These are phyloP conservation scores for Cephus runcator DNA, from an alignment of 2,888 invertebrate genomes.

Conservation along the genomic window DNA sequence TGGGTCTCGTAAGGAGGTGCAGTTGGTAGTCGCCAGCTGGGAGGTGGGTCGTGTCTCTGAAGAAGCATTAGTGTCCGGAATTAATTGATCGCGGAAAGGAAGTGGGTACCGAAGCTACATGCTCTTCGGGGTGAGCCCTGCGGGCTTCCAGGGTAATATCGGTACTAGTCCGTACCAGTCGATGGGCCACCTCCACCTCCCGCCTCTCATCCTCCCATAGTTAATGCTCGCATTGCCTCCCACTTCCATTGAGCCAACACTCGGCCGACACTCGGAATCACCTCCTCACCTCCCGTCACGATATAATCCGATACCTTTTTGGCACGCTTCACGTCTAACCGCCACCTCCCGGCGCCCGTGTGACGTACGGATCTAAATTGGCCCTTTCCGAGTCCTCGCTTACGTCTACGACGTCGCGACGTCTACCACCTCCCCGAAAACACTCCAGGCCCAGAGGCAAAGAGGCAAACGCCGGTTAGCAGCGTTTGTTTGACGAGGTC, in stretches of 20 bases:
- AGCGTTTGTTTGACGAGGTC: conserved; percentile 62
- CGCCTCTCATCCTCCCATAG: conserved; percentile 21
- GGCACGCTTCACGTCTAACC: neutral
- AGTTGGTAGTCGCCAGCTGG: conserved; percentile 19
- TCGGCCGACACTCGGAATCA: conserved; percentile 31
- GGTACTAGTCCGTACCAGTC: conserved; percentile 63
- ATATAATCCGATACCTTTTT: conserved; percentile 47
- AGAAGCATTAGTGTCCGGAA: conserved; percentile 61
- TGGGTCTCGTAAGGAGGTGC: neutral
- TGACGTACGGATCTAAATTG: neutral
- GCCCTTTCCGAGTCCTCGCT: neutral
- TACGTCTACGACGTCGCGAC: neutral
- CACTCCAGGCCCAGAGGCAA: conserved; percentile 25
- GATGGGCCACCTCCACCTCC: conserved; percentile 52
- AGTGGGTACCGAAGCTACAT: conserved; percentile 58
- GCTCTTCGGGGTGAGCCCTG: conserved; percentile 28
- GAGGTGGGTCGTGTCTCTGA: conserved; percentile 49
- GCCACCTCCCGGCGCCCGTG: neutral
- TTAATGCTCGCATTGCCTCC: conserved; percentile 46
- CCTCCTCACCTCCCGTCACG: conserved; percentile 22
- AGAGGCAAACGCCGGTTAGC: conserved; percentile 50
- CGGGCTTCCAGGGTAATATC: conserved; percentile 56
- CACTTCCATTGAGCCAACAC: conserved; percentile 36
- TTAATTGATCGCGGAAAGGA: conserved; percentile 61
- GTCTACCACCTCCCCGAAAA: neutral